These are phyloP conservation scores for Sphecodes monilicornis DNA, from an alignment of 2,888 invertebrate genomes.

Conservation along the genomic window DNA sequence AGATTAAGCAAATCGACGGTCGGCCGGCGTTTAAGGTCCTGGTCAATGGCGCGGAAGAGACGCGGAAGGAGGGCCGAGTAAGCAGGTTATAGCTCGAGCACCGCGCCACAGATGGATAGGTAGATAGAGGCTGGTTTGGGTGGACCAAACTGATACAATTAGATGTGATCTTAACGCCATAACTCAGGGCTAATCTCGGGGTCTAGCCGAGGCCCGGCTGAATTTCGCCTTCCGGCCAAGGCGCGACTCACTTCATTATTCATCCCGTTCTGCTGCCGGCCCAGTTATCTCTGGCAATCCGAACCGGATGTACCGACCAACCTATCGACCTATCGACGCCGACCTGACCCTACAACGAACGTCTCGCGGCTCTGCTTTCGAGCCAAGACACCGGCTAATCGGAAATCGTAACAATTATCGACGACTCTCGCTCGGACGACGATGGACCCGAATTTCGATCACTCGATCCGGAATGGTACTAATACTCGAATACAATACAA, in stretches of 20 bases:
- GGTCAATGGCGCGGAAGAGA: slow-evolving; percentile 83
- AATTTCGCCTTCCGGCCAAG: slow-evolving; percentile 81
- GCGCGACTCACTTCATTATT: slow-evolving; percentile 84
- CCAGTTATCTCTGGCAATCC: slow-evolving; percentile 78
- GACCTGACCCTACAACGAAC: slow-evolving; percentile 70
- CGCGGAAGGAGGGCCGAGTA: slow-evolving; percentile 75
- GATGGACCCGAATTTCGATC: neutral
- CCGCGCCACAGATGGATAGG: slow-evolving; percentile 79
- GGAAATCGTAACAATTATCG: slow-evolving; percentile 51
- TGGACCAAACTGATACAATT: slow-evolving; percentile 83
- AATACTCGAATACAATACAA: neutral
- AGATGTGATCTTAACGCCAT: slow-evolving; percentile 84
- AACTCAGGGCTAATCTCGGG: slow-evolving; percentile 83
- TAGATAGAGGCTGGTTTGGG: slow-evolving; percentile 79
- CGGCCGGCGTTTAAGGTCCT: slow-evolving; percentile 79
- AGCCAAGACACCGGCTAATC: slow-evolving; percentile 18
- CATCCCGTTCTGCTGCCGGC: slow-evolving; percentile 80
- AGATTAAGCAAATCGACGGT: slow-evolving; percentile 80
- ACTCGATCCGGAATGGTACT: neutral
- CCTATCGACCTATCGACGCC: slow-evolving; percentile 75
- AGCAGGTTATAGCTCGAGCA: slow-evolving; percentile 68
- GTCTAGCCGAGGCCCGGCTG: slow-evolving; percentile 73
- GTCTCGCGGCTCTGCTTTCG: slow-evolving; percentile 63
- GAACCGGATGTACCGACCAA: slow-evolving; percentile 70
- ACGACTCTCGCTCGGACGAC: neutral